A percentile compares a stretch with the other conserved stretches of the same genome.
Evolutionary conservation across 2,888 invertebrate species (phyloP).

Genomic region (Lissocephala sabroskyi): DNA sequence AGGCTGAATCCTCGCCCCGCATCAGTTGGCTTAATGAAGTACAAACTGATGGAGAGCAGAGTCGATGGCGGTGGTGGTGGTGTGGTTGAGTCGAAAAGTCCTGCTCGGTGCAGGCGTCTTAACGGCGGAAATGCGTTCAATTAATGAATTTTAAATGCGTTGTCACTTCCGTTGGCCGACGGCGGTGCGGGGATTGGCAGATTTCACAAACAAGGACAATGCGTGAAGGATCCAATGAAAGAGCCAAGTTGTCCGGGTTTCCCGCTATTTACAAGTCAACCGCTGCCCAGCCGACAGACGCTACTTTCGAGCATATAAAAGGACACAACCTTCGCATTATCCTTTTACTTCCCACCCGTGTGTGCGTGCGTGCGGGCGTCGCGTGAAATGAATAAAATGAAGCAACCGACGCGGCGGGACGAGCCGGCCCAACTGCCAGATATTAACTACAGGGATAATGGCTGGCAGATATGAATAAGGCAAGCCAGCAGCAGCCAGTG

Average conservation of each 20-base stretch:
- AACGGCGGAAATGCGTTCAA: constrained; percentile 39
- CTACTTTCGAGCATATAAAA: constrained; percentile 19
- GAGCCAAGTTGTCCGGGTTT: constrained; percentile 7
- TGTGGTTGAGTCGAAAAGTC: no score
- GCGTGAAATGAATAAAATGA: constrained; percentile 33
- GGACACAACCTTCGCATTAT: constrained; percentile 40
- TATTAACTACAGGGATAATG: constrained; percentile 59
- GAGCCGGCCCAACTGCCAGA: constrained; percentile 13
- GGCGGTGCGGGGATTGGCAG: no score
- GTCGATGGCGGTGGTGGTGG: no score
- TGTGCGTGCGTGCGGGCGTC: constrained; percentile 27
- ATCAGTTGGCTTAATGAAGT: constrained; percentile 15
- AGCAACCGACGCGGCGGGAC: constrained; percentile 11
- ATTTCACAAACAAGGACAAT: not conserved
- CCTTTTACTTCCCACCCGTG: constrained; percentile 15
- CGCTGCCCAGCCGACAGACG: constrained; percentile 14
- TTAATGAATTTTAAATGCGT: constrained; percentile 57
- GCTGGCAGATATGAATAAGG: constrained; percentile 10
- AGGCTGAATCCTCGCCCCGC: no score
- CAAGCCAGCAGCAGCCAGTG: constrained; percentile 9
- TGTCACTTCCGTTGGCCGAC: constrained; percentile 39
- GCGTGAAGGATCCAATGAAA: not conserved
- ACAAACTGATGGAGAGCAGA: constrained; percentile 4
- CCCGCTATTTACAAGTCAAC: constrained; percentile 49
- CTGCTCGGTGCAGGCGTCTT: not conserved